Evolutionary conservation across 2,113 vertebrate species (phyloP), one percentile per base, ranked within the genome.

Genomic region (Porphyrio hochstetteri): DNA sequence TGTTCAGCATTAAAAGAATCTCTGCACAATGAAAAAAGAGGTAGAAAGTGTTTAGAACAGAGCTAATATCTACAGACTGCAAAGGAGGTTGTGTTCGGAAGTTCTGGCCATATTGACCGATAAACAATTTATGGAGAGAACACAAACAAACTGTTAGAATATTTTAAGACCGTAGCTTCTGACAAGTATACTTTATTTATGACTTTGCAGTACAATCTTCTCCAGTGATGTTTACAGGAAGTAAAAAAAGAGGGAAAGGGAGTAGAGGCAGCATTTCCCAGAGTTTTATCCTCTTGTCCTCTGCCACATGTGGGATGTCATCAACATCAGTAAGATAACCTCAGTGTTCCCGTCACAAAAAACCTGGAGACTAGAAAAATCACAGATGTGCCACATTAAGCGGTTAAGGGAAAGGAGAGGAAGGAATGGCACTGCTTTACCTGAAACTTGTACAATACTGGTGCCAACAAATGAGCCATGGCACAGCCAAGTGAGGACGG

Each of bases 121-220:
- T 97, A 97, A 98, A 98, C 97, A 97, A 97, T 98, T 98, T 97
- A 97, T 97, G 81, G 91, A 96, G 97, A 93, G 59, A 97, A 86
- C 82, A 74, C 87, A 97, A 96, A 94, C 90, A 97, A 97, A 94
- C 95, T 28, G 31, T 75, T 97, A 76, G 85, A 96, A 93, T 92
- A 95, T 98, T 91, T 97, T 95, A 97, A 98, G 97, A 97, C 89
- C 11, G 65, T 91, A 90, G 86, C 94, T 98, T 97, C 94, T 97
- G 95, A 97, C 97, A 97, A 96, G 83, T 93, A 96, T 98, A 95
- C 91, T 98, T 97, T 98, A 97, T 98, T 98, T 97, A 97, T 98
- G 95, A 98, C 56, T 93, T 29, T 91, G 94, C 92, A 94, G 95
- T 91, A 90, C 70, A 91, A 53, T 97, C 91, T 96, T 89, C 90